Percentiles rank a stretch among this genome's conserved stretches.
Conservation (phyloP, 2,113 vertebrate species). For the Alectura lathami region DNA sequence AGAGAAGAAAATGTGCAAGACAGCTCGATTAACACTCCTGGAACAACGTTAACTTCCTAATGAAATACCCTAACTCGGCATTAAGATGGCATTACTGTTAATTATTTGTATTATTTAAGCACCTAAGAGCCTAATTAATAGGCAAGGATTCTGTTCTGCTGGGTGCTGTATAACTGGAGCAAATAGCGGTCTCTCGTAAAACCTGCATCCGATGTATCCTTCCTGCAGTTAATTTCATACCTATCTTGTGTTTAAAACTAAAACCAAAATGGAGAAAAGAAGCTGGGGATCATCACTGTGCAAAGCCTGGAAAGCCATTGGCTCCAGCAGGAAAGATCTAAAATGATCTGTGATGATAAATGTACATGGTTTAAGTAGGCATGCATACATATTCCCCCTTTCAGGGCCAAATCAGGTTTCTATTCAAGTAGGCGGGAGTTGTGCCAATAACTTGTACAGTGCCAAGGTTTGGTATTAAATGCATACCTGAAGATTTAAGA, state of each 20-base stretch:
- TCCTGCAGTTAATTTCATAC: background rate
- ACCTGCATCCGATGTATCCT: background rate
- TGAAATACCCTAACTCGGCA: slow-evolving; percentile 45
- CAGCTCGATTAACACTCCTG: slow-evolving; percentile 29
- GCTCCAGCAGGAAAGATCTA: background rate
- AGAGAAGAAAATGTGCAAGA: slow-evolving; percentile 49
- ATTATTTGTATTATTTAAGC: slow-evolving; percentile 66
- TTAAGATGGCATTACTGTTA: slow-evolving; percentile 61
- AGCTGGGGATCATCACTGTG: background rate
- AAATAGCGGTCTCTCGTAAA: background rate
- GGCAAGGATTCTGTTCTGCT: slow-evolving; percentile 24
- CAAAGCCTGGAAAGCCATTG: background rate
- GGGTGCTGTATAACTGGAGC: background rate
- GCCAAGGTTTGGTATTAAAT: slow-evolving; percentile 7
- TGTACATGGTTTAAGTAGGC: background rate
- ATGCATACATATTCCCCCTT: background rate
- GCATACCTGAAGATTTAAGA: background rate
- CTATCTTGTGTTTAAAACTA: background rate
- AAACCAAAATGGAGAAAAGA: background rate
- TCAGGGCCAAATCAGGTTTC: background rate
- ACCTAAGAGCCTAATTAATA: slow-evolving; percentile 51
- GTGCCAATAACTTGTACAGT: background rate
- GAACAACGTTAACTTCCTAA: slow-evolving; percentile 63
- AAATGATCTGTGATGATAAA: background rate
- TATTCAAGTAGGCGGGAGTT: background rate